Evolutionary conservation across 23 tunicate genomes (phyloP), one percentile per base, ranked within the genome.

Genomic region (Trididemnum clinides): DNA sequence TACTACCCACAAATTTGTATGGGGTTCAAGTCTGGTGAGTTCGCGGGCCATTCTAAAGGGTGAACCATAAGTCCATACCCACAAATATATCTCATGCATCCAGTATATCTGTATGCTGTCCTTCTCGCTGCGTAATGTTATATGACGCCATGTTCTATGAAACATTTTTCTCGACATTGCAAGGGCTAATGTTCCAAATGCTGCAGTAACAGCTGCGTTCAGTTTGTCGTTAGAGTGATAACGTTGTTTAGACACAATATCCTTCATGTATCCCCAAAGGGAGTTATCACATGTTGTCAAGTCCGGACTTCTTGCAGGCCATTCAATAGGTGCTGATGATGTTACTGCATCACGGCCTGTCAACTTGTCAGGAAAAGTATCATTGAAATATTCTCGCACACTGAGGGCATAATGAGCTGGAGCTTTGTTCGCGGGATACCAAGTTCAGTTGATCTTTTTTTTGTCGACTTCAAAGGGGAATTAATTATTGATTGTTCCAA

Each of bases 401-500:
- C 22, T 62, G 69, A 19, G 27, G 69, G 69, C 69, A 62, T 62
- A 62, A 15, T 21, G 27, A 18, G 27, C 69, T 62, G 69, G 69
- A 62, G 27, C 69, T 62, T 32, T 66, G 75, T 66, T 66, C 37
- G 75, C 18, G 75, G 37, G 75, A 66, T 29, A 3, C 75, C 75
- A 66, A 66, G 75, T 66, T 66, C 75, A 66, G 75, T 37, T 66
- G 75, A 66, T 66, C 37, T 66, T 66, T 66, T 66, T 31, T 37
- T 66, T 66, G 75, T 66, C 37, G 37, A 66, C 75, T 66, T 29
- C 22, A 66, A 4, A 29, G 37, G 75, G 19, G 37, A 66, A 32
- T 10, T 66, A 66, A 10, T 32, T 66, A 66, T 66, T 66, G 37
- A 66, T 66, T 66, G 75, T 66, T 66, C 75, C 75, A 66, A 20